Base-by-base conservation (phyloP, 1,140 invertebrate genomes). In the Linepithema humile region DNA sequence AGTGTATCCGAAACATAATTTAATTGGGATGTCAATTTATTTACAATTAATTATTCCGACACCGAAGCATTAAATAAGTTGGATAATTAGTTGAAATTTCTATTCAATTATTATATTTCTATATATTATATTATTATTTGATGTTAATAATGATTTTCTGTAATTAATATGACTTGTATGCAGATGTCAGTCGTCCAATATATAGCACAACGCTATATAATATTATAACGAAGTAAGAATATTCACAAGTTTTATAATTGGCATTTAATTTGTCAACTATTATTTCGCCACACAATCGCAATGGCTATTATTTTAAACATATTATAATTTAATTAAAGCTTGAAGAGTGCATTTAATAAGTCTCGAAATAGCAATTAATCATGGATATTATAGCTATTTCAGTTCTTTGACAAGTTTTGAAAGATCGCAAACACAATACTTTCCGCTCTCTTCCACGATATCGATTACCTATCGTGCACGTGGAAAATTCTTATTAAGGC, bases 401-500 rank as follows among this genome's bases (percentile, higher is more conserved):
- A 53, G 15, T 50, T 53, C 32, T 50, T 2, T n/a, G 9, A 26
- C 15, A 1, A 48, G 0, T n/a, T 23, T 40, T 29, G 2, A 43
- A 6, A 2, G 3, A 65, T 77, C 29, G n/a, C 43, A 38, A 75
- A 50, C 20, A 17, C 23, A n/a, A 77, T 40, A 17, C 23, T 69
- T 78, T 26, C 17, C n/a, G n/a, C n/a, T n/a, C n/a, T n/a, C n/a
- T n/a, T 53, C 10, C 7, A 43, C 6, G 7, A 29, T 40, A 69
- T 69, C 62, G 75, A 78, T 78, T 55, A 50, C 15, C 12, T 29
- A 23, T 17, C 45, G 38, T 32, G 6, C 43, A 35, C 29, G 45
- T 77, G 43, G 23, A 69, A 78, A 53, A 40, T 78, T 78, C 45
- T 78, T 78, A 69, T 78, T 53, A 40, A 78, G 32, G 38, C 17